Evolutionary conservation across 2,888 invertebrate genomes (phyloP).

Genomic region (Marronus borbonicus): DNA sequence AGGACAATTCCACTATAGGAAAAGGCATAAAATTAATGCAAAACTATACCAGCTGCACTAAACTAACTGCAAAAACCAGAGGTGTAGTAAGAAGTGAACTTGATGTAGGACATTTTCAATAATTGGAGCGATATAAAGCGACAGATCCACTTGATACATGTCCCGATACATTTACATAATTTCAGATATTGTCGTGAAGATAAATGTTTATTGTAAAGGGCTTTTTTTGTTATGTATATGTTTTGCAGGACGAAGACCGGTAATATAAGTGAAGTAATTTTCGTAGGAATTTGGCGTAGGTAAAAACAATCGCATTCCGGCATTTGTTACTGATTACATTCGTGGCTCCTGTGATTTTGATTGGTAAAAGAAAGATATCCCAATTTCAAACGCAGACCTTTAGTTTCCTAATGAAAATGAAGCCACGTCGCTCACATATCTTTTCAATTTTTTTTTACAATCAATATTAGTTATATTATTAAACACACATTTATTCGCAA

Average conservation of each 20-base stretch:
- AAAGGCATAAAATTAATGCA: no score
- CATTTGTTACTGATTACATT: background rate
- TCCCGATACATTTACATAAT: no score
- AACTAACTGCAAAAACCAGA: no score
- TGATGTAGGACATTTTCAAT: no score
- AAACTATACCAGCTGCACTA: no score
- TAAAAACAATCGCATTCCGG: background rate
- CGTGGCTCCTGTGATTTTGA: background rate
- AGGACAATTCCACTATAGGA: no score
- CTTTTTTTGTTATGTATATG: no score
- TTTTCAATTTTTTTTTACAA: background rate
- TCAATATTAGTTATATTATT: background rate
- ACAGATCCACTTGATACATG: no score
- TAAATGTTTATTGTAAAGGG: no score
- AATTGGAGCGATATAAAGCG: no score
- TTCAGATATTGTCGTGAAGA: no score
- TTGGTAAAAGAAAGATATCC: background rate
- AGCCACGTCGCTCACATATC: background rate
- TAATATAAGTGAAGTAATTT: background rate
- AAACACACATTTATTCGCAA: background rate
- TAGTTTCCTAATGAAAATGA: background rate
- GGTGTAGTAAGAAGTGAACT: no score
- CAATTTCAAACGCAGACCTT: background rate
- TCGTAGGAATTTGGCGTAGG: background rate
- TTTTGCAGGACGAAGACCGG: background rate